Conservation (phyloP, 2,113 vertebrate genomes). For the Pristiophorus japonicus region DNA sequence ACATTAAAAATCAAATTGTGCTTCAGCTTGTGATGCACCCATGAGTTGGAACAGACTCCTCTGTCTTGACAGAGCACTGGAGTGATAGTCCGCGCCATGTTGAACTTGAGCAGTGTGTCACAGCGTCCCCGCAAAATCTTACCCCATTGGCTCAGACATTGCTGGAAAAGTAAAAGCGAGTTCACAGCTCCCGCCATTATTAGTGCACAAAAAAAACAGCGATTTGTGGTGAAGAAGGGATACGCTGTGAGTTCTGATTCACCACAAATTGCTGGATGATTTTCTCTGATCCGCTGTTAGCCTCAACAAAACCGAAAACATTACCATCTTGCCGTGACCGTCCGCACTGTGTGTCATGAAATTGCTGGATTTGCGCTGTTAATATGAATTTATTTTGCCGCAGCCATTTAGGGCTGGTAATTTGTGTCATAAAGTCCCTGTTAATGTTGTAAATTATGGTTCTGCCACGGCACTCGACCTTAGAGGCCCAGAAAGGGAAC, state of each 20-base stretch:
- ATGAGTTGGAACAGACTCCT: neutral
- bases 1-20: neutral
- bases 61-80: neutral
- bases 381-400: neutral
- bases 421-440: neutral
- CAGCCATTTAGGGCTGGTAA: neutral
- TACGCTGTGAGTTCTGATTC: neutral
- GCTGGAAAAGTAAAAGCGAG: neutral
- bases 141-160: neutral
- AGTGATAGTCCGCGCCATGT: neutral
- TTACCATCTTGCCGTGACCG: neutral
- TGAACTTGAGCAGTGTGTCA: neutral
- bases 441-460: neutral
- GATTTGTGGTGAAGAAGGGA: neutral
- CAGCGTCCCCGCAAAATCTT: neutral
- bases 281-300: neutral
- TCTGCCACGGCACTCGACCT: neutral
- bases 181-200: neutral
- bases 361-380: neutral
- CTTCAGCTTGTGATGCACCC: neutral
- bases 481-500: neutral
- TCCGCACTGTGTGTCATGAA: neutral
- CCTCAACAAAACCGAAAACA: neutral
- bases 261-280: neutral
- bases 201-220: neutral